Base-by-base conservation (phyloP, 2,888 invertebrate genomes). In the Platycheirus albimanus region DNA sequence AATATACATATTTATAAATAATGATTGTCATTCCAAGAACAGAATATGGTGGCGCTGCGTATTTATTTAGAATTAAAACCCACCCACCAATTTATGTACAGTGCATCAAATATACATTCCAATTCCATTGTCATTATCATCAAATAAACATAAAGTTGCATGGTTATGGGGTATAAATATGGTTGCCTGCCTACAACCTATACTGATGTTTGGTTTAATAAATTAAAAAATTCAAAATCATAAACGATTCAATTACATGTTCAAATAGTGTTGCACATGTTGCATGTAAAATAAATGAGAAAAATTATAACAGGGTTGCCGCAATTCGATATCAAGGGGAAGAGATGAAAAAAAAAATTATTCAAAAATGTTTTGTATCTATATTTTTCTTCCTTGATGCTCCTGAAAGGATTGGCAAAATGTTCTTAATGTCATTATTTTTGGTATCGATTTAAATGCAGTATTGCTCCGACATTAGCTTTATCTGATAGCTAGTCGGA, bases 211-310 rank as follows among this genome's bases (percentile, higher is more conserved):
- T 52, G 45, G 13, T 17, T 43, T 45, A 45, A 33, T 61, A 71
- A 76, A 81, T 81, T 76, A 49, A 24, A 58, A n/a, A 76, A 81
- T 78, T 83, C 45, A 64, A 77, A 77, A 69, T 74, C 77, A 64
- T 83, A 83, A 83, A 78, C 72, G 83, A 43, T 77, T 83, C 83
- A 83, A 83, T 83, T 78, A 74, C 78, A 77, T 78, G 78, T 66
- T 52, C 64, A 15, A 72, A 77, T 52, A 41, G 64, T 64, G 56
- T 63, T 49, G 49, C 72, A 58, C 72, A 58, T 69, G 78, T 64
- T 83, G 83, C 67, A 83, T 83, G 56, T 38, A n/a, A 43, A 83
- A 51, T 63, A 17, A 45, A 45, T 41, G 28, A 15, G 58, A 24
- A 41, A 41, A 5, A 15, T 3, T 52, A 11, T 4, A 3, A 1